phyloP scores from a whole-genome alignment of 2,797 vertebrate genomes.

The Phylloscopus collybita region DNA sequence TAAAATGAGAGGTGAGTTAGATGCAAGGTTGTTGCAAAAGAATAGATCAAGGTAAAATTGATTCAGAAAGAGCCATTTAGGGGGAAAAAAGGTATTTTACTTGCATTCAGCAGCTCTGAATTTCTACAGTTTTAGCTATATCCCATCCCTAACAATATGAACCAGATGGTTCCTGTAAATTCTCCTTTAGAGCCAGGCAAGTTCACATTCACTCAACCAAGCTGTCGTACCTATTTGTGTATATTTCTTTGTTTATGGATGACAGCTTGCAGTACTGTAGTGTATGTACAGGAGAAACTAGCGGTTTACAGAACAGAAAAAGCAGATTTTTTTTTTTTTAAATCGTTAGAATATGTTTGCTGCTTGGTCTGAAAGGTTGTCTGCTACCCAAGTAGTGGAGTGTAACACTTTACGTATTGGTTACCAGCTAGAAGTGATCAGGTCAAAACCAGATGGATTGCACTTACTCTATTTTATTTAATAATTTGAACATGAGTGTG shows the following conservation, averaged over 20 bases:
- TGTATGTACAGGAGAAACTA: neutral
- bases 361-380: neutral
- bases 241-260: conserved; percentile 37
- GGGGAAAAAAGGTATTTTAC: neutral
- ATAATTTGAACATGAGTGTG: conserved; percentile 11
- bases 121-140: conserved; percentile 33
- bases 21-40: neutral
- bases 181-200: conserved; percentile 45
- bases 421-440: neutral
- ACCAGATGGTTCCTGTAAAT: conserved; percentile 68
- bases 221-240: conserved; percentile 37
- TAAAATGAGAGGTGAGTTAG: neutral
- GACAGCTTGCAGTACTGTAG: conserved; percentile 13
- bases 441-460: neutral
- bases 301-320: neutral
- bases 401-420: neutral
- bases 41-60: conserved; percentile 34
- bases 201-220: conserved; percentile 48
- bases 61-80: neutral
- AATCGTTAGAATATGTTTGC: neutral
- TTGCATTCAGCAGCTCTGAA: conserved; percentile 19
- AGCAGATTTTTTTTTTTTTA: neutral
- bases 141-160: conserved; percentile 21
- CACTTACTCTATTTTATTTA: neutral
- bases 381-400: neutral